These are phyloP conservation scores for Helicolenus hilgendorfi DNA, from an alignment of 2,797 vertebrate genomes.

Conservation along the genomic window DNA sequence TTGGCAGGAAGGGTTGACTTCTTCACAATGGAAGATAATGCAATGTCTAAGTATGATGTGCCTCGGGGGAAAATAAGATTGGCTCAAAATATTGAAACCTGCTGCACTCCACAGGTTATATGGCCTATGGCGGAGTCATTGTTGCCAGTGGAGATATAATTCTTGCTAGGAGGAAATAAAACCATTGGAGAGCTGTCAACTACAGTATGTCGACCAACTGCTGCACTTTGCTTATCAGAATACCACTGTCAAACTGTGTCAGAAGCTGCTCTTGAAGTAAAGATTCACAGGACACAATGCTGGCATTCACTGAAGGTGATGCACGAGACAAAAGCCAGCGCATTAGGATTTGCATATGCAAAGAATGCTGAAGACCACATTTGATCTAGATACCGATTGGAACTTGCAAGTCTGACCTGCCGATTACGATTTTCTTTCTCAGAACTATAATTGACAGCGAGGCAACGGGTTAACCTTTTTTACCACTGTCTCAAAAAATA, in stretches of 20 bases:
- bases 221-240: background rate
- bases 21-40: background rate
- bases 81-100: background rate
- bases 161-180: slow-evolving; percentile 11
- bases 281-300: background rate
- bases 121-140: background rate
- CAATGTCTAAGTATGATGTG: slow-evolving; percentile 15
- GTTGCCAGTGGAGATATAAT: slow-evolving; percentile 15
- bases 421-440: too few relatives aligned
- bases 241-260: background rate
- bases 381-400: background rate
- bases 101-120: slow-evolving; percentile 28
- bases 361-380: background rate
- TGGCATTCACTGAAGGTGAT: background rate
- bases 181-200: background rate
- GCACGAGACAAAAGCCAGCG: background rate
- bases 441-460: too few relatives aligned
- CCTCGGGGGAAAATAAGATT: slow-evolving; percentile 23
- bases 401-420: background rate
- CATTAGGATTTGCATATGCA: background rate
- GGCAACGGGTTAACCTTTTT: background rate
- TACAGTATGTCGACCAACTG: background rate
- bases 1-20: background rate
- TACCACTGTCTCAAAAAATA: too few relatives aligned
- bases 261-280: background rate